Base-by-base conservation (phyloP, 2,113 vertebrate genomes). In the Halcyon senegalensis region DNA sequence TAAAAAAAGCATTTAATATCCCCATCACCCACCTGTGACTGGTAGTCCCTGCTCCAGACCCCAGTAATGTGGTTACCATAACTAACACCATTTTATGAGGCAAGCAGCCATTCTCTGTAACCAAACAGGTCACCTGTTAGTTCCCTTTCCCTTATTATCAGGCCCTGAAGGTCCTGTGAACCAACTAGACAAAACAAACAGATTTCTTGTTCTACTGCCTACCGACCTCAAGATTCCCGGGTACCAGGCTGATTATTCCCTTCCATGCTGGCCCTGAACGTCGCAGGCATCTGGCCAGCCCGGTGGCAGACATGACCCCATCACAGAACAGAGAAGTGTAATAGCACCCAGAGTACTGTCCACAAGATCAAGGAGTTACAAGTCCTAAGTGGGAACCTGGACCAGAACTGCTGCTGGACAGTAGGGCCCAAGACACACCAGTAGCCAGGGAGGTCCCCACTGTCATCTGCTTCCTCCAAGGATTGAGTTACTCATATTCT, bases 91-190 rank as follows among this genome's bases (percentile, higher is more conserved):
- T 30, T 77, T 77, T 56, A 46, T 30, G 69, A 48, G 27, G 51
- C 50, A 60, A 77, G 16, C 68, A 89, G 59, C 41, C 25, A 35
- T 77, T 43, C 68, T 66, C 50, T 33, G 64, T 48, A 60, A 87
- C 16, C 0, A 0, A 58, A n/a, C 3, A 1, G 2, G 5, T 76
- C 76, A 90, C 13, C 10, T 11, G 8, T 41, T 68, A 62, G 27
- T 31, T 77, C 14, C 10, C 13, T 31, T 73, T 87, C 20, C 69
- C 23, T 43, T 30, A 9, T 37, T 79, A 63, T n/a, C 56, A 82
- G 24, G 17, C 5, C 2, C 55, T 37, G 30, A 74, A 80, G 10
- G 11, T 56, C 25, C 87, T 30, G 33, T 69, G 41, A 95, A 70
- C 51, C 28, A 85, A 85, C 31, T 0, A 60, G 17, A 60, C 73